Evolutionary conservation across 2,797 vertebrate species (phyloP), one percentile per base, ranked within the genome.

Genomic region (Miichthys miiuy): DNA sequence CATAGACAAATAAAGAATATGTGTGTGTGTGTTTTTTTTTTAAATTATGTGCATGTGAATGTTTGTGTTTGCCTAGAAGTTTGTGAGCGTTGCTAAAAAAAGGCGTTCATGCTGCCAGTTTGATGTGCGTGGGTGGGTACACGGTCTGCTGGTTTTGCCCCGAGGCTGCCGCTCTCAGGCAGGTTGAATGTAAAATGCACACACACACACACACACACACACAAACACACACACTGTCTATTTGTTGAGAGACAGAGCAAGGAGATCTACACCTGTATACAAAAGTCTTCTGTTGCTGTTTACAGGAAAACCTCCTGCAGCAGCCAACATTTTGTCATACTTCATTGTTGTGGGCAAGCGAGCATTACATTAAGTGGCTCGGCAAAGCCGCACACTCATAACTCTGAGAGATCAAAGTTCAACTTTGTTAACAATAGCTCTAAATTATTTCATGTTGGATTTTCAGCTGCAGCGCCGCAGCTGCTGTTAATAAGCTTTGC

Each of bases 121-220:
- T 70, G 72, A 67, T 69, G 74, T 57, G 71, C 57, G 70, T 71
- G 71, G 44, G 72, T 30, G 60, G 10, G 60, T 38, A 3, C 51
- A n/a, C 62, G 61, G 68, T 82, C 47, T 56, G 81, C 70, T 68
- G 69, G 20, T 76, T 83, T 80, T 88, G 70, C 77, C 87, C 76
- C 2, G 65, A 84, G 89, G 87, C 83, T 72, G 72, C 2, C 6
- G 63, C 56, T 75, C 44, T 68, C 55, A 58, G 42, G 21, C 84
- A 82, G 81, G 52, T 71, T 25, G 55, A 78, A 72, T 75, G 21
- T 77, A 52, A 73, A 79, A 79, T 20, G 16, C 11, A 46, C 3
- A 56, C 3, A 46, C 25, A 46, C 6, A 58, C 10, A 38, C 52
- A 54, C 54, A 27, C 3, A 44, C 9, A 50, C 14, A 46, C 18